These are phyloP conservation scores for Athrips mouffetella DNA, from an alignment of 2,888 invertebrate species.

Conservation along the genomic window DNA sequence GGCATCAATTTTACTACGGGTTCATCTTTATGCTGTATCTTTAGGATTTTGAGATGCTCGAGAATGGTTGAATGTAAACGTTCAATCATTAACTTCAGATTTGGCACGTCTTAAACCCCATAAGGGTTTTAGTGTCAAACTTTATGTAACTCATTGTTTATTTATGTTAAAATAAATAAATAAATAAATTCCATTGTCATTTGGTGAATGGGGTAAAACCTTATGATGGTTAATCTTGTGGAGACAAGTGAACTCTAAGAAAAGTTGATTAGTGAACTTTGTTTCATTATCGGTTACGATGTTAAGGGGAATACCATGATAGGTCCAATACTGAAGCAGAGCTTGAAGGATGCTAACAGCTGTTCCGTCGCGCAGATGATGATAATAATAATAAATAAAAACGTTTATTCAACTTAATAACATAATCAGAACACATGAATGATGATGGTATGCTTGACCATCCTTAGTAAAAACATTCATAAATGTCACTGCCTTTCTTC, in stretches of 20 bases:
- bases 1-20: slow-evolving; percentile 16
- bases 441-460: no score
- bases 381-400: no score
- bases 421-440: no score
- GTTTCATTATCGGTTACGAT: not conserved
- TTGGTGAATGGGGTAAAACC: not conserved
- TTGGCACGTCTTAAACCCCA: no score
- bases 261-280: not conserved
- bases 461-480: no score
- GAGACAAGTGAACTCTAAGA: not conserved
- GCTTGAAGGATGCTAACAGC: not conserved
- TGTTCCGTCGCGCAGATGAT: no score
- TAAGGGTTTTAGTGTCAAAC: no score
- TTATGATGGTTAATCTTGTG: not conserved
- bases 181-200: not conserved
- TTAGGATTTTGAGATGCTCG: not conserved
- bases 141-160: no score
- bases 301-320: not conserved
- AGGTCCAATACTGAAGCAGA: not conserved
- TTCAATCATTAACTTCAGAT: no score
- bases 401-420: no score
- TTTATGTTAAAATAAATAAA: no score
- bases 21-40: slow-evolving; percentile 14
- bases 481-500: no score
- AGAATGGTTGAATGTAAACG: not conserved